Evolutionary conservation across 2,888 invertebrate species (phyloP).

Genomic region (Pachliopta kotzebuea): DNA sequence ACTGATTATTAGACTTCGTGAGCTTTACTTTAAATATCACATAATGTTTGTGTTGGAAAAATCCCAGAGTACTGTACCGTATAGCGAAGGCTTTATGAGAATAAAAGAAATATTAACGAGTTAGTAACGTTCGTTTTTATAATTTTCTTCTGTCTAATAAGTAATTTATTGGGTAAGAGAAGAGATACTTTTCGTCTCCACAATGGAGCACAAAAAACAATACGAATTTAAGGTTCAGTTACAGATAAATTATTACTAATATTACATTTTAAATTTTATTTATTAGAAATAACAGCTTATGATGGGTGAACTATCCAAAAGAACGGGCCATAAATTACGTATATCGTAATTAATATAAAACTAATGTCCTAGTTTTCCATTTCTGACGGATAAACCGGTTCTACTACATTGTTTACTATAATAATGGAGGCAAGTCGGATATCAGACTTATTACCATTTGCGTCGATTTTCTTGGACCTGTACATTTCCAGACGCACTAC

Average conservation of each 20-base stretch:
- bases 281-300: not conserved
- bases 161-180: not conserved
- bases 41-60: not conserved
- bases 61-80: not conserved
- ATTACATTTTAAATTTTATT: not conserved
- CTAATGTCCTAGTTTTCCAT: not conserved
- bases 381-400: slow-evolving; percentile 3
- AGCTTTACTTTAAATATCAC: not conserved
- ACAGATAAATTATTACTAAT: not conserved
- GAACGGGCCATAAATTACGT: not conserved
- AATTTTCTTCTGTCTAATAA: not conserved
- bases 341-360: not conserved
- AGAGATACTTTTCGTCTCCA: not conserved
- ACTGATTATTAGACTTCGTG: too few species aligned
- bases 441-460: not conserved
- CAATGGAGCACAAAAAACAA: not conserved
- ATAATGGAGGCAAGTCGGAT: slow-evolving; percentile 6
- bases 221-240: too few species aligned
- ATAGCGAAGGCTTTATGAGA: not conserved
- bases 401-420: slow-evolving; percentile 1
- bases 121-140: not conserved
- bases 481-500: not conserved
- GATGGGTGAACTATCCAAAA: not conserved
- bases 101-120: not conserved
- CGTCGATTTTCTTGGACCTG: slow-evolving; percentile 2